Percentiles rank a stretch among this genome's conserved stretches.
phyloP scores from a whole-genome alignment of 1,140 invertebrate species.

The Ephestia elutella region DNA sequence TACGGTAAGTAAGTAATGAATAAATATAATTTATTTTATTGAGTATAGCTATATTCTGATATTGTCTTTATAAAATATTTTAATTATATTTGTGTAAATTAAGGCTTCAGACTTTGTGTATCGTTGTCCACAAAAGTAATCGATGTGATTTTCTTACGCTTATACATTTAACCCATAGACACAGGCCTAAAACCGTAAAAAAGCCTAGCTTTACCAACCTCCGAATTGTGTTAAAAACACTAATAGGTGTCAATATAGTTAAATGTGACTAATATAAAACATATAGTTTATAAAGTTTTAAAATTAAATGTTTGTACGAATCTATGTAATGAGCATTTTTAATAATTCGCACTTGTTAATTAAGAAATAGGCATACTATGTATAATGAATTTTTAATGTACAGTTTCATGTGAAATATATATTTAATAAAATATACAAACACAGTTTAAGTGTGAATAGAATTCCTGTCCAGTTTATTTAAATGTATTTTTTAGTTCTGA shows the following conservation, averaged over 20 bases:
- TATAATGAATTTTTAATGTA: conserved; percentile 22
- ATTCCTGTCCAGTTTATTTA: too few relatives aligned
- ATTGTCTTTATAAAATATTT: conserved; percentile 26
- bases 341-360: conserved; percentile 28
- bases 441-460: too few relatives aligned
- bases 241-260: conserved; percentile 29
- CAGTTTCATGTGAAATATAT: conserved; percentile 15
- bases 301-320: conserved; percentile 43
- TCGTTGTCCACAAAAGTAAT: conserved; percentile 34
- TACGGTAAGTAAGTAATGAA: neutral
- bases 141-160: conserved; percentile 46
- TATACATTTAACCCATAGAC: conserved; percentile 24
- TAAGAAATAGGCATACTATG: conserved; percentile 20
- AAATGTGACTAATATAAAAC: conserved; percentile 8
- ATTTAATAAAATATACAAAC: too few relatives aligned
- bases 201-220: conserved; percentile 35
- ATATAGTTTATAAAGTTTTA: conserved; percentile 24
- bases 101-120: conserved; percentile 28
- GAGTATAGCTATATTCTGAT: conserved; percentile 32
- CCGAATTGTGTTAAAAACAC: conserved; percentile 46
- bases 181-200: conserved; percentile 34
- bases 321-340: conserved; percentile 29
- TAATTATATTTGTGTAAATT: neutral
- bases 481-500: too few relatives aligned
- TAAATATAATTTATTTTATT: conserved; percentile 14